Conservation (phyloP, 2,113 vertebrate species). For the Cyanoramphus novaezelandiae region DNA sequence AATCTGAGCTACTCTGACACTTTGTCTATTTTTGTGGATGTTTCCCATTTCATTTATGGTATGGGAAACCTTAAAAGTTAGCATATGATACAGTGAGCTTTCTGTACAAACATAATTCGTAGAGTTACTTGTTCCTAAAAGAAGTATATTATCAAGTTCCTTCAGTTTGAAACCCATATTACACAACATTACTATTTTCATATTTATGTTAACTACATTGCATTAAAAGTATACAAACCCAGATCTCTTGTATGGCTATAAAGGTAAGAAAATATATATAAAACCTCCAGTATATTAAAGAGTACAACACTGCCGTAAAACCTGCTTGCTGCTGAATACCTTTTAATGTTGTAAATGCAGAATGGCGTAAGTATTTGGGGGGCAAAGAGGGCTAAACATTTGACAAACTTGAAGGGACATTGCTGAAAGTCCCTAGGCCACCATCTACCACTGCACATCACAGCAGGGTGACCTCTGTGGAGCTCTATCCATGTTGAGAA, state of each 20-base stretch:
- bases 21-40: constrained; percentile 9
- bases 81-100: neutral
- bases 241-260: neutral
- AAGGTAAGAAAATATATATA: neutral
- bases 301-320: neutral
- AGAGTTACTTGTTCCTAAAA: neutral
- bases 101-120: neutral
- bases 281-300: accelerated
- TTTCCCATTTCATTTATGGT: neutral
- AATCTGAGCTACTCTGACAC: constrained; percentile 4
- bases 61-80: neutral
- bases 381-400: neutral
- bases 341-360: neutral
- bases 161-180: neutral
- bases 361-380: neutral
- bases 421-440: neutral
- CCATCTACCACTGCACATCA: neutral
- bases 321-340: neutral
- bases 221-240: neutral
- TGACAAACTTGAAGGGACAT: neutral
- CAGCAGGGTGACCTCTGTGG: neutral
- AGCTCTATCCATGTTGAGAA: neutral
- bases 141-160: neutral
- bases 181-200: neutral
- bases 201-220: neutral